Conservation (phyloP, 2,113 vertebrate species). For the Edolisoma coerulescens region DNA sequence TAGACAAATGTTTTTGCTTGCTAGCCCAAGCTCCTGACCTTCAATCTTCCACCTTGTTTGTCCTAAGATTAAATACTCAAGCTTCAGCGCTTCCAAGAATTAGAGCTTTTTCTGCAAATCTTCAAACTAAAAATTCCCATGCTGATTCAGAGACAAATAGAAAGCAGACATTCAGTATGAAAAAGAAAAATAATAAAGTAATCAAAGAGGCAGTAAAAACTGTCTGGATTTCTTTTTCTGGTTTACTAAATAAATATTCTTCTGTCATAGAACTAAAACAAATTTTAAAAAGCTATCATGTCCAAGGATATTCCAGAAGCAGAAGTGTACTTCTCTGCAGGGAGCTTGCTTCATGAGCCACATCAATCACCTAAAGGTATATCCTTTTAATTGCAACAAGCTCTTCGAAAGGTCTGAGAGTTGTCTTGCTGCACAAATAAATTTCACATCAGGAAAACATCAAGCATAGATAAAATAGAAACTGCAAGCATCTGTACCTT, state of each 20-base stretch:
- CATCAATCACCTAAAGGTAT: not conserved
- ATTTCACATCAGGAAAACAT: not conserved
- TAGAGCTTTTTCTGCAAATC: not conserved
- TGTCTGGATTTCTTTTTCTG: not conserved
- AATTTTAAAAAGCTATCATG: not conserved
- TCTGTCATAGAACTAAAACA: not conserved
- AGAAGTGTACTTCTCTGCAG: not conserved
- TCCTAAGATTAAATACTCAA: not conserved
- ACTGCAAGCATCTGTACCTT: not conserved
- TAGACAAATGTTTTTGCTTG: not conserved
- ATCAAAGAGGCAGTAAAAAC: not conserved
- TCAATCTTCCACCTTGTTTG: not conserved
- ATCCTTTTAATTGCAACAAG: conserved; percentile 17
- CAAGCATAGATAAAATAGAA: not conserved
- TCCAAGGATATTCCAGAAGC: not conserved
- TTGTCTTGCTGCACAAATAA: not conserved
- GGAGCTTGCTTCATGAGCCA: not conserved
- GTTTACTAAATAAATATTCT: not conserved
- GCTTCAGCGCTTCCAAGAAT: not conserved
- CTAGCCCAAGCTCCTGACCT: not conserved
- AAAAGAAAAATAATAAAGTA: no score
- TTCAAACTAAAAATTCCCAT: not conserved
- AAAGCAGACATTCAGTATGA: not conserved
- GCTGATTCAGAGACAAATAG: not conserved
- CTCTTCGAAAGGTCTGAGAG: not conserved